Percentiles rank a stretch among this genome's conserved stretches.
phyloP scores from a whole-genome alignment of 2,888 invertebrate genomes.

The Eucriotettix oculatus region DNA sequence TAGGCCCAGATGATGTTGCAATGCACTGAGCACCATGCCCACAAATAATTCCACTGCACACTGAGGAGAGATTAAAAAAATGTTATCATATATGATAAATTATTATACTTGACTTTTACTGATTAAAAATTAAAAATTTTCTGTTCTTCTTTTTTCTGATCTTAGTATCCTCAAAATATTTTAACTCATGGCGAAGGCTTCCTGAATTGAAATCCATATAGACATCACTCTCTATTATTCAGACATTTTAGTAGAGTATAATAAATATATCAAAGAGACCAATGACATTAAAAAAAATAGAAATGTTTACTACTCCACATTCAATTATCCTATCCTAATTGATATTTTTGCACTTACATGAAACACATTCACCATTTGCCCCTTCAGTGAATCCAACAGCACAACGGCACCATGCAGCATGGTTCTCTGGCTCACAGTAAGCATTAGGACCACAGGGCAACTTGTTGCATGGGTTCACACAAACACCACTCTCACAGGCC shows the following conservation, averaged over 20 bases:
- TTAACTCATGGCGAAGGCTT: too few species aligned
- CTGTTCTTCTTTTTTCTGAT: too few species aligned
- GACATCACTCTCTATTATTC: too few species aligned
- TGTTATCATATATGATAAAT: background rate
- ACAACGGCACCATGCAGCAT: slow-evolving; percentile 79
- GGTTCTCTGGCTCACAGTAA: slow-evolving; percentile 73
- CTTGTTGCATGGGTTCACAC: slow-evolving; percentile 63
- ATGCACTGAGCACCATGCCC: slow-evolving; percentile 73
- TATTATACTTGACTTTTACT: too few species aligned
- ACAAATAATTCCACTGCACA: slow-evolving; percentile 60
- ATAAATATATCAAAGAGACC: too few species aligned
- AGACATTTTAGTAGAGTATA: too few species aligned
- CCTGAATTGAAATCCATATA: too few species aligned
- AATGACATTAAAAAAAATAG: too few species aligned
- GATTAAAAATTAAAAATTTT: too few species aligned
- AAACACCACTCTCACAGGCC: slow-evolving; percentile 60
- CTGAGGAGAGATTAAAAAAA: slow-evolving; percentile 24
- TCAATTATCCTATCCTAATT: too few species aligned
- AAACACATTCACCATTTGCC: slow-evolving; percentile 64
- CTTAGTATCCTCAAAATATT: too few species aligned
- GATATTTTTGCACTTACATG: slow-evolving; percentile 36
- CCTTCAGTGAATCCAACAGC: slow-evolving; percentile 66
- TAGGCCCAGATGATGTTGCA: slow-evolving; percentile 66
- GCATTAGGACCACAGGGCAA: slow-evolving; percentile 70
- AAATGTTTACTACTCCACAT: too few species aligned